A percentile compares a stretch with the other conserved stretches of the same genome.
These are phyloP conservation scores for Pluvianellus socialis DNA, from an alignment of 2,113 vertebrate species.

Conservation along the genomic window DNA sequence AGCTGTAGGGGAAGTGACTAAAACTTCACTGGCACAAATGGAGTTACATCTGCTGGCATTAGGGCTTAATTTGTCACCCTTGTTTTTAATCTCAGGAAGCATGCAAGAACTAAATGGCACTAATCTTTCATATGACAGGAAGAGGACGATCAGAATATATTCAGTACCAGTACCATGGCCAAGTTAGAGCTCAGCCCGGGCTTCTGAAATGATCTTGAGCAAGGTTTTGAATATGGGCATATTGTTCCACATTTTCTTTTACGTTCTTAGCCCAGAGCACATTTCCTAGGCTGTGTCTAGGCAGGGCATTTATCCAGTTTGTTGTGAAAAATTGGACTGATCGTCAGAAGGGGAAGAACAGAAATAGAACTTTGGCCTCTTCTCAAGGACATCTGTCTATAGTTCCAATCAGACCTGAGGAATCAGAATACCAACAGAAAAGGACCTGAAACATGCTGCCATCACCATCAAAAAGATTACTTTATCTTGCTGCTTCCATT, in stretches of 20 bases:
- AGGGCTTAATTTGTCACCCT: conserved; percentile 21
- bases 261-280: not conserved
- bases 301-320: not conserved
- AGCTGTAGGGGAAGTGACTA: not conserved
- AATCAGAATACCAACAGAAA: not conserved
- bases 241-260: not conserved
- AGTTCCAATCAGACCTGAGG: not conserved
- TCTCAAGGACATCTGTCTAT: not conserved
- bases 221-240: not conserved
- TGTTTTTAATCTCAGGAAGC: not conserved
- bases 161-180: not conserved
- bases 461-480: not conserved
- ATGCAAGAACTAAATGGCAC: not conserved
- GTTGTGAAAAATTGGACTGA: not conserved
- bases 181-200: not conserved
- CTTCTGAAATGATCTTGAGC: not conserved
- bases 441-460: rapidly evolving
- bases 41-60: conserved; percentile 20
- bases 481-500: not conserved
- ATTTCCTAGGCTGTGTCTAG: not conserved
- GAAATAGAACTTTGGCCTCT: not conserved
- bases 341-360: not conserved
- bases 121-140: not conserved
- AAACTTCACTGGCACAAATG: not conserved
- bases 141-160: not conserved